Base-by-base conservation (phyloP, 1,140 invertebrate species). In the Nylanderia fulva region DNA sequence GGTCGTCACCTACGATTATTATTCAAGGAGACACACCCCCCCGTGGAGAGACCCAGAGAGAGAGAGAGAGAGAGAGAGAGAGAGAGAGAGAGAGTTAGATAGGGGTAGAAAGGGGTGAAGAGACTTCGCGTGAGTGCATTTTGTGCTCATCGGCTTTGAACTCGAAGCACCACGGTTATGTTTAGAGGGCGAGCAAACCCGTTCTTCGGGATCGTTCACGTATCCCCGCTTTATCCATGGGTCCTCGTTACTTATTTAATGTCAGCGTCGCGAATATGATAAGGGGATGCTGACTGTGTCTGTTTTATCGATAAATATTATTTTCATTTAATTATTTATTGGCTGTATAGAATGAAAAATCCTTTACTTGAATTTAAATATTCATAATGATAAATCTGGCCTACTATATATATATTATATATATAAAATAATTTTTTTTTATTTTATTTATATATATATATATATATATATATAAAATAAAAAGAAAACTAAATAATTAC, bases 1-100 rank as follows among this genome's bases (percentile, higher is more conserved):
- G 84, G 83, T 88, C 87, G 71, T 85, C 85, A 86, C 85, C 72
- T 86, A 88, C 89, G 91, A 91, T 91, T 92, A 91, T 91, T 92
- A 90, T 91, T 92, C 89, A 86, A 90, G 88, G 13, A 75, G 69
- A 54, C 24, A 64, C 15, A 48, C 15, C 45, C 24, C 27, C 21
- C 24, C 24, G 24, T 36, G 27, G 29, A 52, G 9, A 24, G 63
- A 8, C n/a, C n/a, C n/a, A n/a, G 29, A 33, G 29, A 33, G 29
- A 33, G 29, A 33, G 29, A 33, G 29, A 33, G 29, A 33, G 29
- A 33, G 8, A 27, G 21, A 58, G 9, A 27, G 21, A 9, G 21
- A 58, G 21, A 9, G 54, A 52, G 66, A 52, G 66, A 33, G 45
- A 54, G 56, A 42, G 24, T 29, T 18, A 29, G 56, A 61, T 24